phyloP scores from a whole-genome alignment of 1,140 invertebrate genomes.

The Platyscapa corneri region DNA sequence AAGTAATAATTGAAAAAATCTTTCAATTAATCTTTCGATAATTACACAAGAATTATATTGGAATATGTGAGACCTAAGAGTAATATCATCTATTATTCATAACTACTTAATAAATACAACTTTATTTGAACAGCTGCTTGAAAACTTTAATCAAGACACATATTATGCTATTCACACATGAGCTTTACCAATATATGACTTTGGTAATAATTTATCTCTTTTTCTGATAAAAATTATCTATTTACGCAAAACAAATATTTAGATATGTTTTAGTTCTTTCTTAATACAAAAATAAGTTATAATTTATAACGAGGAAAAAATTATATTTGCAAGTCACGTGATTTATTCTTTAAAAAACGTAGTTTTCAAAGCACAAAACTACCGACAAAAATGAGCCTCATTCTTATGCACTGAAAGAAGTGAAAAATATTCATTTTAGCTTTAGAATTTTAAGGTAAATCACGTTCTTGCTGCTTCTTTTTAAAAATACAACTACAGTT shows the following conservation, averaged over 20 bases:
- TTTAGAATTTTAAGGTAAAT: background rate
- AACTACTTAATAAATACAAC: slow-evolving; percentile 6
- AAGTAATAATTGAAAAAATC: background rate
- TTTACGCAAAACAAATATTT: slow-evolving; percentile 23
- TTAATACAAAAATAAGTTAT: background rate
- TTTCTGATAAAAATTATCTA: slow-evolving; percentile 24
- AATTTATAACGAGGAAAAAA: slow-evolving; percentile 7
- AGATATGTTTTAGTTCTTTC: background rate
- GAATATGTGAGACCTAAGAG: slow-evolving; percentile 6
- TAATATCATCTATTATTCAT: slow-evolving; percentile 14
- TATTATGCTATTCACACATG: slow-evolving; percentile 19
- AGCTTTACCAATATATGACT: slow-evolving; percentile 1
- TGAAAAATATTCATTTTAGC: background rate
- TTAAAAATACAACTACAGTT: background rate
- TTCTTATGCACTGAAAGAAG: background rate
- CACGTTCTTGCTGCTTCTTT: background rate
- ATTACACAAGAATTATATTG: background rate
- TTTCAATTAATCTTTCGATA: background rate
- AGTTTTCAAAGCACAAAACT: background rate
- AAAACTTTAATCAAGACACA: background rate
- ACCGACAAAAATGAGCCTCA: background rate
- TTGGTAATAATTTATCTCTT: slow-evolving; percentile 11
- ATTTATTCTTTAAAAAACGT: background rate
- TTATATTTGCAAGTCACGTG: background rate
- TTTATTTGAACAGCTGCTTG: background rate